Evolutionary conservation across 1,140 invertebrate genomes (phyloP), one percentile per base, ranked within the genome.

Genomic region (Druon quercuslanigerum): DNA sequence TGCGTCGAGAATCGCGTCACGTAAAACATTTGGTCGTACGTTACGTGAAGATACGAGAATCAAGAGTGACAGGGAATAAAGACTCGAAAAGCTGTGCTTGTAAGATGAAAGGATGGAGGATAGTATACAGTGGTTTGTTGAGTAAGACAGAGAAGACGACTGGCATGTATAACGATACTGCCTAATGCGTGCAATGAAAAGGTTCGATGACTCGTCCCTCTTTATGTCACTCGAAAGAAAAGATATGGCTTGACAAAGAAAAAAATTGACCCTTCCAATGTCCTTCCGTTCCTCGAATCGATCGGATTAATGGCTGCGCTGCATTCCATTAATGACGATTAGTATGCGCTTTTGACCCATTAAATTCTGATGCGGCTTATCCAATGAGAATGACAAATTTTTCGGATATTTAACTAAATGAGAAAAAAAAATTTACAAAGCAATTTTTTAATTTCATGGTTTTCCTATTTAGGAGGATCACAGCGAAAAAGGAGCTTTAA

Each of bases 61-160:
- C 60, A 66, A 66, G 60, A 66, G 40, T 66, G 60, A 66, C 60
- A 66, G 60, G 60, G 60, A 66, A 66, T 66, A 66, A 66, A 66
- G 60, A 66, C 25, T 66, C 57, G 60, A 16, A 66, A 66, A 66
- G 60, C 40, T n/a, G 60, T 40, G 60, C 60, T 66, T 25, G 60
- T 66, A 66, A 17, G 17, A 40, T n/a, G 13, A 66, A 40, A 20
- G 25, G 40, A 46, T 46, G 9, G 40, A 46, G 40, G 40, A 40
- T 5, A 11, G 40, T 11, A 9, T 46, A 66, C 46, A 40, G 60
- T 66, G 60, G 60, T 66, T 66, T 33, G 33, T 66, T 66, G 33
- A 66, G 60, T 66, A 20, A 66, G 60, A 66, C 40, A 46, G 40
- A 46, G 40, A 46, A 46, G 1, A 6, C 9, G 40, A 11, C 40